Evolutionary conservation across 1,140 invertebrate species (phyloP).

Genomic region (Mycetomoellerius zeteki): DNA sequence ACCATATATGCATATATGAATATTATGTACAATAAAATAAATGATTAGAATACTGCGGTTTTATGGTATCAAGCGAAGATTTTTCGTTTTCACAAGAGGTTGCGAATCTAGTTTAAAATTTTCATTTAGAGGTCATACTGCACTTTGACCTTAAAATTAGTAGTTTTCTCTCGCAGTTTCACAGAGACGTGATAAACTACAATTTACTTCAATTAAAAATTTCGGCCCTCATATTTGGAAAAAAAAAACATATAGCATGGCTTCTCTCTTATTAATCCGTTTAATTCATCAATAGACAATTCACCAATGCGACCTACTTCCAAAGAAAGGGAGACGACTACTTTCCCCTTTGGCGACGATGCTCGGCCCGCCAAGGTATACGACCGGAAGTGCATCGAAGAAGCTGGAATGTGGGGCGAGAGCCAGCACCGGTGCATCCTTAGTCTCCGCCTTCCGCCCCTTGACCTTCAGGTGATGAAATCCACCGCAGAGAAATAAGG

Average conservation of each 20-base stretch:
- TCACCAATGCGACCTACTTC: slow-evolving; percentile 91
- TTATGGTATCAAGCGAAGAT: slow-evolving; percentile 10
- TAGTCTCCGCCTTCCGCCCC: slow-evolving; percentile 89
- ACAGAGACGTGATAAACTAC: not conserved
- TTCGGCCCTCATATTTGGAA: not conserved
- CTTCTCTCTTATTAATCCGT: not conserved
- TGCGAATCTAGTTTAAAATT: not conserved
- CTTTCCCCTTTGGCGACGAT: slow-evolving; percentile 96
- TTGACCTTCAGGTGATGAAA: slow-evolving; percentile 92
- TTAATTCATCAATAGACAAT: not conserved
- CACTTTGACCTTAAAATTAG: not conserved
- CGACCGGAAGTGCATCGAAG: slow-evolving; percentile 95
- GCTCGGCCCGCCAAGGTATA: slow-evolving; percentile 93
- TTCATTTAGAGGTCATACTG: not conserved
- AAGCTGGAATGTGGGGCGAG: slow-evolving; percentile 96
- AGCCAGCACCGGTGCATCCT: slow-evolving; percentile 94
- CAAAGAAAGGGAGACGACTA: slow-evolving; percentile 93
- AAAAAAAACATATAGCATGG: not conserved
- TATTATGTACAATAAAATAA: slow-evolving; percentile 20
- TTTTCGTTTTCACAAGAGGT: not conserved
- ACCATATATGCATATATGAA: slow-evolving; percentile 19
- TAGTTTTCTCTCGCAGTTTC: not conserved
- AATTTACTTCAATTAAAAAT: not conserved
- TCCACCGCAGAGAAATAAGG: slow-evolving; percentile 93
- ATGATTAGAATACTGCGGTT: slow-evolving; percentile 1